Evolutionary conservation across 1,140 invertebrate species (phyloP), one percentile per base, ranked within the genome.

Genomic region (Hylaeus volcanicus): DNA sequence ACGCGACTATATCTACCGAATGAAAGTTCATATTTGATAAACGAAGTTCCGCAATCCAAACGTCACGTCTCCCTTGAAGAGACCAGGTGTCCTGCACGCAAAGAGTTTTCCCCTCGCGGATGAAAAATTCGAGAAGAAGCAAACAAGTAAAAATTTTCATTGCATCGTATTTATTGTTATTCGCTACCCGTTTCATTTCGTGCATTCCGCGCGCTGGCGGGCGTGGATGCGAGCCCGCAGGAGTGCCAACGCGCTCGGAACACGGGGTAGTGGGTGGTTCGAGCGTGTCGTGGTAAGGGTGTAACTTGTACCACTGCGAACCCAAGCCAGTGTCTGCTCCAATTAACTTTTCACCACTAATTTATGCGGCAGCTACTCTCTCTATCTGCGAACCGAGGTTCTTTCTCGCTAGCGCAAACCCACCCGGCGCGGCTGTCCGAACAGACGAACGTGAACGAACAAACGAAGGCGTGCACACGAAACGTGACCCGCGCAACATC

Each of bases 341-440:
- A 91, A 91, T 90, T 90, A 91, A 91, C 90, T 91, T 91, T 90
- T 90, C 90, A 86, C 89, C 88, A 87, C 90, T 91, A 91, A 91
- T 91, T 91, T 90, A 90, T 90, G 87, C 88, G 84, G 66, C 79
- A 76, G 81, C 76, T 75, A 68, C 80, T 82, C 70, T 71, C 70
- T 81, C 71, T 79, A 51, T 75, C 56, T 55, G 53, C 58, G 45
- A 14, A 45, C 26, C 72, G 45, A 37, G 45, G 39, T 55, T 70
- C 73, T 63, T 65, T 84, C 86, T 88, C 76, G 69, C 73, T 77
- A 72, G 60, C 69, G 9, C 55, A 26, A 1, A 53, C 53, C 64
- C 15, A 8, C 41, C 61, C 53, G 51, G 14, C 75, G 39, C 14
- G 8, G 55, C 55, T 53, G 48, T 14, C 6, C 75, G 64, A 56